Evolutionary conservation across 53 echinoderm and acorn worm species (phyloP).

Genomic region (Henricia sp.): DNA sequence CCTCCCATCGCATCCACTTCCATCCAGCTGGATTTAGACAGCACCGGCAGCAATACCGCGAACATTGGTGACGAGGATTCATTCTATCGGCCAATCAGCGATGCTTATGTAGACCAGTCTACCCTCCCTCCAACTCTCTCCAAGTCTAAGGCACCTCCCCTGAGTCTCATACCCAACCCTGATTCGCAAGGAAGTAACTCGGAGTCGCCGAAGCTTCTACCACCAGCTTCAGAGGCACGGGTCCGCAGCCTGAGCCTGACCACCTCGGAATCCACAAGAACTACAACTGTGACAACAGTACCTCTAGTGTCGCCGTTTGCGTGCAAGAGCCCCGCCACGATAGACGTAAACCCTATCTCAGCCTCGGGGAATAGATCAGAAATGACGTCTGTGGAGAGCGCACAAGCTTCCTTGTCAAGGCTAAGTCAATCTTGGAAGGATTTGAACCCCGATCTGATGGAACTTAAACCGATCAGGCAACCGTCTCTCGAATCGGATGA

Average conservation of each 20-base stretch:
- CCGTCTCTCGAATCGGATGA: neutral
- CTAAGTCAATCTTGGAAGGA: slow-evolving; percentile 74
- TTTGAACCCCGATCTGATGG: slow-evolving; percentile 44
- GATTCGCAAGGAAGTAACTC: slow-evolving; percentile 30
- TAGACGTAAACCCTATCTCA: slow-evolving; percentile 72
- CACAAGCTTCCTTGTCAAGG: slow-evolving; percentile 78
- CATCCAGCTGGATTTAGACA: slow-evolving; percentile 21
- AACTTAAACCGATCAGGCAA: slow-evolving; percentile 58
- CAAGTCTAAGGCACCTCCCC: slow-evolving; percentile 81
- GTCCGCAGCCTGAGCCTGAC: slow-evolving; percentile 78
- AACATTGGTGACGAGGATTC: neutral
- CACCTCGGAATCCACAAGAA: slow-evolving; percentile 15
- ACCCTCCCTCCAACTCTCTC: slow-evolving; percentile 76
- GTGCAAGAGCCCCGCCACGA: slow-evolving; percentile 58
- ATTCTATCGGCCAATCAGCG: neutral
- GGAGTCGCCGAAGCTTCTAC: slow-evolving; percentile 84
- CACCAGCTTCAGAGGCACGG: slow-evolving; percentile 81
- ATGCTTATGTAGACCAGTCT: neutral
- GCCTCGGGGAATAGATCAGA: slow-evolving; percentile 67
- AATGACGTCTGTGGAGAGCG: slow-evolving; percentile 67
- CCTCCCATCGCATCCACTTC: slow-evolving; percentile 3
- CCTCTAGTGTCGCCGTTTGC: slow-evolving; percentile 21
- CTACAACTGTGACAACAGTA: neutral
- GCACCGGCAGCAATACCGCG: neutral
- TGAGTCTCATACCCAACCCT: slow-evolving; percentile 72